Conservation (phyloP, 2,888 invertebrate genomes). For the Drosophila meridionalis region DNA sequence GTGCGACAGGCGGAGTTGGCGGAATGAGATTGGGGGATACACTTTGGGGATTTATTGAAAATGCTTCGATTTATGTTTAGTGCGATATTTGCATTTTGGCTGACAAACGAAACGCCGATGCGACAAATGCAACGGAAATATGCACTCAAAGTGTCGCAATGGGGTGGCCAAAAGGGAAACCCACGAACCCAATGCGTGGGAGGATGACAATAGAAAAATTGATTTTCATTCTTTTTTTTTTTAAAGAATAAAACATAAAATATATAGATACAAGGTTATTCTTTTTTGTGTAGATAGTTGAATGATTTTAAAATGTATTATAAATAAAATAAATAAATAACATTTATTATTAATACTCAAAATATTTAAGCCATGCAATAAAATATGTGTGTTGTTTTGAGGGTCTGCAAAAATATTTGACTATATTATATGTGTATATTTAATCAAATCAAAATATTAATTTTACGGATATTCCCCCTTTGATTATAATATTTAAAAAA, state of each 20-base stretch:
- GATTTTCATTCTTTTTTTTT: not conserved
- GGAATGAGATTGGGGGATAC: conserved; percentile 4
- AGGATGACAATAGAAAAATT: not conserved
- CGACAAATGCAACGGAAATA: conserved; percentile 61
- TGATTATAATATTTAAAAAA: not conserved
- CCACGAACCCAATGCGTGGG: not conserved
- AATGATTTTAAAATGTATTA: not conserved
- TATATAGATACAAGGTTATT: not conserved
- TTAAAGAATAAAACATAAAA: not conserved
- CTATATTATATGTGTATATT: too few species aligned
- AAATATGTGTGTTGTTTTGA: too few species aligned
- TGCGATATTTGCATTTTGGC: conserved; percentile 74
- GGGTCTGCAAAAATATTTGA: too few species aligned
- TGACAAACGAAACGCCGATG: conserved; percentile 51
- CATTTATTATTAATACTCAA: too few species aligned
- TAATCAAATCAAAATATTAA: not conserved
- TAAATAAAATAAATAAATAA: not conserved
- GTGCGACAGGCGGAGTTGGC: conserved; percentile 17
- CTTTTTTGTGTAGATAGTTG: too few species aligned
- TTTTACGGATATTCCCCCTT: not conserved
- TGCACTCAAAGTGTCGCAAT: conserved; percentile 17
- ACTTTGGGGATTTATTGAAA: conserved; percentile 71
- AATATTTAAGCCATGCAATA: too few species aligned
- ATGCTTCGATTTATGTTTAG: conserved; percentile 77
- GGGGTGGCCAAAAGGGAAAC: not conserved